Conservation (phyloP, 2,113 vertebrate genomes). For the Lepisosteus oculatus region DNA sequence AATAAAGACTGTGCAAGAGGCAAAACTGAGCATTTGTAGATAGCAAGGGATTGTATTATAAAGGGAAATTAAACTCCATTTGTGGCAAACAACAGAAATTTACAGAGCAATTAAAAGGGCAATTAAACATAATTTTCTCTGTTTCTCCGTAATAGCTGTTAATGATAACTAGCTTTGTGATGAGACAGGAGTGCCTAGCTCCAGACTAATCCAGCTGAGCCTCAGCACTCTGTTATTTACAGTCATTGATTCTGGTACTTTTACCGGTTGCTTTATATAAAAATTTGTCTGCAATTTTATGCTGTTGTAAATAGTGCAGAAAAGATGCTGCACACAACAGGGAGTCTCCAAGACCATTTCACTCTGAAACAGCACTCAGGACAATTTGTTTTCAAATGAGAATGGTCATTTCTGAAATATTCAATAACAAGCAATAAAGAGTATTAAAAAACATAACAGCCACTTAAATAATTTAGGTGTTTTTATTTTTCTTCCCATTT, state of each 20-base stretch:
- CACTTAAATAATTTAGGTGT: no score
- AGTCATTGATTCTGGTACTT: slow-evolving; percentile 17
- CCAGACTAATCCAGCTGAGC: slow-evolving; percentile 35
- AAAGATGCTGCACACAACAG: slow-evolving; percentile 1
- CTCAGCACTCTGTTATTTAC: slow-evolving; percentile 21
- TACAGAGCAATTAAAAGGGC: slow-evolving; percentile 48
- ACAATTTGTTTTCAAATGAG: slow-evolving; percentile 32
- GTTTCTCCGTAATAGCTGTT: slow-evolving; percentile 38
- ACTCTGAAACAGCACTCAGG: slow-evolving; percentile 28
- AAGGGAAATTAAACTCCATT: slow-evolving; percentile 27
- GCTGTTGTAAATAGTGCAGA: slow-evolving; percentile 23
- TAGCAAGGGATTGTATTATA: slow-evolving; percentile 21
- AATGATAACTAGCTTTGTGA: slow-evolving; percentile 31
- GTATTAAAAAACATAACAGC: no score
- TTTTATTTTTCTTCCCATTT: no score
- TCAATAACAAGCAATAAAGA: slow-evolving; percentile 10
- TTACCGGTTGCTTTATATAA: slow-evolving; percentile 36
- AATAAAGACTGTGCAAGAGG: no score
- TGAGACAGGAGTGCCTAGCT: slow-evolving; percentile 8
- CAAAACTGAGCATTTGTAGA: no score
- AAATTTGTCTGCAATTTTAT: slow-evolving; percentile 43
- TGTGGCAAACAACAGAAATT: slow-evolving; percentile 33
- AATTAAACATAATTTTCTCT: slow-evolving; percentile 44
- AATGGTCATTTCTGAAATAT: neutral
- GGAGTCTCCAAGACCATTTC: slow-evolving; percentile 27